Percentiles rank a stretch among this genome's conserved stretches.
phyloP scores from a whole-genome alignment of 1,140 invertebrate genomes.

The Coptotermes formosanus region DNA sequence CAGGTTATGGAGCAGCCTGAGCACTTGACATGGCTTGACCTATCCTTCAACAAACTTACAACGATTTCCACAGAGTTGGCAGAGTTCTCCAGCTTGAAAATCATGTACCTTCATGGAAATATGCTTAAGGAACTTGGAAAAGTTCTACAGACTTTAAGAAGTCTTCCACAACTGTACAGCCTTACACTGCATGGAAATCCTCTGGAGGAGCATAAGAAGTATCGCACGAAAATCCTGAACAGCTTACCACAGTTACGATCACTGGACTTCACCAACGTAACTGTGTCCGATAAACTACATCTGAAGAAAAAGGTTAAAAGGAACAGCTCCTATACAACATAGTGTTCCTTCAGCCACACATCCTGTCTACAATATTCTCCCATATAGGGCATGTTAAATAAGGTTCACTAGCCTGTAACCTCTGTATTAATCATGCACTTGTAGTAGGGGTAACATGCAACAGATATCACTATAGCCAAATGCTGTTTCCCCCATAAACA shows the following conservation, averaged over 20 bases:
- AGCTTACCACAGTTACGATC: constrained; percentile 38
- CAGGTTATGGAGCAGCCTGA: constrained; percentile 39
- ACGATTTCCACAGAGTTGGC: constrained; percentile 38
- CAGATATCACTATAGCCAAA: too few relatives aligned
- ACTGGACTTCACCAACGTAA: constrained; percentile 43
- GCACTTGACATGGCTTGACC: constrained; percentile 41
- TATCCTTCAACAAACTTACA: constrained; percentile 40
- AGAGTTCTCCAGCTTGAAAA: constrained; percentile 40
- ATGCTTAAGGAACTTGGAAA: constrained; percentile 37
- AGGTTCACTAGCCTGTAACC: too few relatives aligned
- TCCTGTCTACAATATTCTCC: too few relatives aligned
- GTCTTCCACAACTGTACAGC: constrained; percentile 38
- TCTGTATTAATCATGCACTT: too few relatives aligned
- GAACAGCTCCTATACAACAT: background rate
- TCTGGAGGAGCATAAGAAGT: constrained; percentile 39
- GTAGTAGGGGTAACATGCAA: too few relatives aligned
- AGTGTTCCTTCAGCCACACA: too few relatives aligned
- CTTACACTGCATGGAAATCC: constrained; percentile 44
- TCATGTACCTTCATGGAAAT: constrained; percentile 44
- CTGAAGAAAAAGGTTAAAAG: background rate
- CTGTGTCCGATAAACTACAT: constrained; percentile 32
- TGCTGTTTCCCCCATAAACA: too few relatives aligned
- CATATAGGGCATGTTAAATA: too few relatives aligned
- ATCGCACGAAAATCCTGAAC: constrained; percentile 37
- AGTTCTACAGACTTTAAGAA: constrained; percentile 34